Base-by-base conservation (phyloP, 2,113 vertebrate genomes). In the Vulpes ferrilata region DNA sequence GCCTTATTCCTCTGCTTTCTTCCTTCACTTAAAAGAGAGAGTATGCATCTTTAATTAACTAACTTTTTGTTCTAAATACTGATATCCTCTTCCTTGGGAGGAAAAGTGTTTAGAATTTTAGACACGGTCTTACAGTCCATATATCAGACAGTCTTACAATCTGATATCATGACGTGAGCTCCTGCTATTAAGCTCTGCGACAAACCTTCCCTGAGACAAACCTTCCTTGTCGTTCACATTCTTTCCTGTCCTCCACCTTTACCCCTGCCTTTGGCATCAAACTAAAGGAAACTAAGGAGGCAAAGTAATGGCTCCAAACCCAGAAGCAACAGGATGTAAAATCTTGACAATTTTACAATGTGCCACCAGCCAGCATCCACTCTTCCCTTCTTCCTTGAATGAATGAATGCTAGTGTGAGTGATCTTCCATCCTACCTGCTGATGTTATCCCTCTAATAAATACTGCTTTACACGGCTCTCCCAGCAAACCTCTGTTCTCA, bases 61-160 rank as follows among this genome's bases (percentile, higher is more conserved):
- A 17, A 23, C 53, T 86, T 81, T 89, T 59, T 57, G 35, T 23
- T 30, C 30, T 65, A 92, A 60, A 82, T 79, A n/a, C 79, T 43
- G 23, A 65, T 90, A 84, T 95, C 57, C 25, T 84, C 17, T 30
- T 79, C 32, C 48, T 43, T 8, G 12, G 51, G 25, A 11, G 17
- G 62, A 32, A 60, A 89, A 35, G n/a, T 62, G 30, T 60, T 90
- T 64, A 19, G n/a, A 79, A 90, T 74, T 86, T 95, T 85, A 79
- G 65, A 62, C 13, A 4, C 20, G 15, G 65, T 67, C 32, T 92
- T 43, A 19, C 48, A 73, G 30, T 67, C 43, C 43, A 43, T 43
- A 43, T 43, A 43, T 43, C 43, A 43, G 43, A 4, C 23, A 15
- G 65, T 67, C 32, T 92, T 43, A 19, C 48, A 73, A 23, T 67